Percentiles rank a stretch among this genome's conserved stretches.
These are phyloP conservation scores for Drosophila parthenogenetica DNA, from an alignment of 2,888 invertebrate species.

Conservation along the genomic window DNA sequence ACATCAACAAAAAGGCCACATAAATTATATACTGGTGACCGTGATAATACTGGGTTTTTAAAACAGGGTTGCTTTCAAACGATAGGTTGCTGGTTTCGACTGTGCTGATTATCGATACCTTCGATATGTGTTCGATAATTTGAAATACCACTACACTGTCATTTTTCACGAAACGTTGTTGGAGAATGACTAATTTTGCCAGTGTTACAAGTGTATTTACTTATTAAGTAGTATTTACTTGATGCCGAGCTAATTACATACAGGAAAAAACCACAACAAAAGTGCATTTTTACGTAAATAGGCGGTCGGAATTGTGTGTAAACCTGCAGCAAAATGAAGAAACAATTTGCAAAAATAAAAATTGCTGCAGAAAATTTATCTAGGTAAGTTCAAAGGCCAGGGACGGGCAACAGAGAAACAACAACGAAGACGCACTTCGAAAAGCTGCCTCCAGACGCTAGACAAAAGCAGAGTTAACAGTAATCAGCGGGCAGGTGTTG, in stretches of 20 bases:
- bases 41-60: too few species aligned
- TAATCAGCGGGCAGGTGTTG: conserved; percentile 64
- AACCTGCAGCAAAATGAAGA: conserved; percentile 82
- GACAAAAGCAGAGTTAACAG: conserved; percentile 28
- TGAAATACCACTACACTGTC: conserved; percentile 44
- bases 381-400: conserved; percentile 82
- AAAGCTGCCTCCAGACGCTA: conserved; percentile 44
- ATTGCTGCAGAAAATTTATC: conserved; percentile 85
- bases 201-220: conserved; percentile 66
- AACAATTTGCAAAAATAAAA: conserved; percentile 85
- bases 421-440: conserved; percentile 31
- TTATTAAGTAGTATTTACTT: conserved; percentile 60
- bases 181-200: conserved; percentile 76
- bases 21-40: too few species aligned
- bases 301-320: conserved; percentile 40
- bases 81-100: too few species aligned
- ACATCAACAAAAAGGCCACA: too few species aligned
- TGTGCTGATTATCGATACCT: conserved; percentile 18
- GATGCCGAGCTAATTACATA: conserved; percentile 69
- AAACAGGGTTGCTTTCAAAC: too few species aligned
- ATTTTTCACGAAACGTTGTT: conserved; percentile 66
- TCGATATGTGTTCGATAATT: conserved; percentile 28
- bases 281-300: conserved; percentile 52
- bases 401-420: conserved; percentile 17
- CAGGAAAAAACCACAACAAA: conserved; percentile 6